A percentile compares a stretch with the other conserved stretches of the same genome.
phyloP scores from a whole-genome alignment of 2,888 invertebrate species.

The Melipona beecheii region DNA sequence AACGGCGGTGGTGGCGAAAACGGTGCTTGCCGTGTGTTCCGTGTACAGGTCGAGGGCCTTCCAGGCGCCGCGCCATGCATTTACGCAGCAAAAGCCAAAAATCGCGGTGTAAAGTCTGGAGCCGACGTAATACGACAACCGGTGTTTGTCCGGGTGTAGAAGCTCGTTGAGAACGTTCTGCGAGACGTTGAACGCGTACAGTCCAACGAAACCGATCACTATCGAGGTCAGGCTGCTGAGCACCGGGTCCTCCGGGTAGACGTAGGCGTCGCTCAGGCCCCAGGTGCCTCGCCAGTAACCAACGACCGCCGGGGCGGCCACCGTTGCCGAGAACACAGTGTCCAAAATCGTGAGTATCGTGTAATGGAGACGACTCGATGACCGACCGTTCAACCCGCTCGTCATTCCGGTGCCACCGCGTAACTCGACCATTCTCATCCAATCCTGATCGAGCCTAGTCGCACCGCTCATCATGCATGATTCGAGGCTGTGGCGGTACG shows the following conservation, averaged over 20 bases:
- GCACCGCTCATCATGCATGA: conserved; percentile 72
- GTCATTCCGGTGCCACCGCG: conserved; percentile 89
- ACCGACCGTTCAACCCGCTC: conserved; percentile 86
- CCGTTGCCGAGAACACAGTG: conserved; percentile 88
- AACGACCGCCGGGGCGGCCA: conserved; percentile 93
- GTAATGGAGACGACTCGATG: conserved; percentile 81
- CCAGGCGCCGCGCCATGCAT: conserved; percentile 95
- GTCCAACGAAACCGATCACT: conserved; percentile 89
- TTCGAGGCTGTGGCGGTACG: conserved; percentile 45
- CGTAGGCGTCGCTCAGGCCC: conserved; percentile 90
- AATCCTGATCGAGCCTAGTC: conserved; percentile 70
- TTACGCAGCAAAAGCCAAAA: conserved; percentile 93
- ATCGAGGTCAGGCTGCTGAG: conserved; percentile 89
- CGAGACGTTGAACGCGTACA: conserved; percentile 88
- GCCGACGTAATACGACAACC: conserved; percentile 88
- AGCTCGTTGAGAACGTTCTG: conserved; percentile 86
- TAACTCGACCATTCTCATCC: conserved; percentile 84
- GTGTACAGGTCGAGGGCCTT: conserved; percentile 90
- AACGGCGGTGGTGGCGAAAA: conserved; percentile 88
- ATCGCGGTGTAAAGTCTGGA: conserved; percentile 91
- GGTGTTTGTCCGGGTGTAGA: conserved; percentile 88
- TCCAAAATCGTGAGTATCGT: conserved; percentile 89
- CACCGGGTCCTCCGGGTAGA: conserved; percentile 87
- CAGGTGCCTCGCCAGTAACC: conserved; percentile 95
- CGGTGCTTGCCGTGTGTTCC: conserved; percentile 85